Evolutionary conservation across 2,888 invertebrate genomes (phyloP), one percentile per base, ranked within the genome.

Genomic region (Ferrisia virgata): DNA sequence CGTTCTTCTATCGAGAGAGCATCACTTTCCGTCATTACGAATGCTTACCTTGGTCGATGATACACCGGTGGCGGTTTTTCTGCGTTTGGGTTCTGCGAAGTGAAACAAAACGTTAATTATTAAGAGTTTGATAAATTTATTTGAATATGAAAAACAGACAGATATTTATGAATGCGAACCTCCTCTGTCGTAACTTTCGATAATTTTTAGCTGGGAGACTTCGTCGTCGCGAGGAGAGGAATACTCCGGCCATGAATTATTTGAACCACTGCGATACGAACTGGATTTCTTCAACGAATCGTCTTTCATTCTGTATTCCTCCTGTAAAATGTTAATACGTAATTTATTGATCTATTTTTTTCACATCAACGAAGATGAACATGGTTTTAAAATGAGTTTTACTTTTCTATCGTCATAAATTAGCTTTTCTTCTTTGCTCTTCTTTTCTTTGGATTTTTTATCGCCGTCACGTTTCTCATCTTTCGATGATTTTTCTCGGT

Each of bases 21-120:
- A 39, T 82, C 47, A 76, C 64, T 82, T 82, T 58, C 64, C 64
- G 82, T 22, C 47, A 72, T 31, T 72, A 81, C 58, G 58, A 90
- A 93, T 93, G 93, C 93, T 93, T 92, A 95, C 95, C 94, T 95
- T 95, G 91, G 40, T 22, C n/a, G 93, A 92, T 89, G 92, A 92
- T 88, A 92, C 90, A 89, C 90, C 91, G 85, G 86, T 86, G 89
- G 95, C 95, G 90, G 95, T 89, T 92, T 95, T 95, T 90, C 95
- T 93, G 90, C 95, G 92, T 91, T 95, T 95, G 87, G 92, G 91
- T 90, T 95, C 95, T 93, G 90, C 83, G 88, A 89, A 86, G 22
- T 53, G 36, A 36, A 53, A 5, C n/a, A 13, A 4, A 0, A n/a
- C 15, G n/a, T 47, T n/a, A 5, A 43, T 15, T 22, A 22, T 11